These are phyloP conservation scores for Harmothoe impar DNA, from an alignment of 2,888 invertebrate genomes.

Conservation along the genomic window DNA sequence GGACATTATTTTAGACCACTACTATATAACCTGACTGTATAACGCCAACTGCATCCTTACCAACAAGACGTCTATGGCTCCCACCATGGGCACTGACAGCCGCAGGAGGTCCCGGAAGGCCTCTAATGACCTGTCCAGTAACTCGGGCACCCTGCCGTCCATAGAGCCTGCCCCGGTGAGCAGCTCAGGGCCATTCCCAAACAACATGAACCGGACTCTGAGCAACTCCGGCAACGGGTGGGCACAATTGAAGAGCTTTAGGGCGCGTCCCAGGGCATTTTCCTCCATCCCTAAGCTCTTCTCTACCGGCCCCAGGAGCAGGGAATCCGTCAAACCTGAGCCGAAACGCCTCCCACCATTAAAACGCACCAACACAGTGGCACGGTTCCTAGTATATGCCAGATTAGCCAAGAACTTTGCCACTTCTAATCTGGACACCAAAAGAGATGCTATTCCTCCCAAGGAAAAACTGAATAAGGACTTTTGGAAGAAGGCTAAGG, in stretches of 20 bases:
- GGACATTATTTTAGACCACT: too few species aligned
- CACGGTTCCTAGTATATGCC: neutral
- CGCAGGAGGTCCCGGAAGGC: neutral
- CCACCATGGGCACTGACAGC: neutral
- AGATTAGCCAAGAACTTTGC: constrained; percentile 31
- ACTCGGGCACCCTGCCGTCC: neutral
- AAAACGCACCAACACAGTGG: constrained; percentile 36
- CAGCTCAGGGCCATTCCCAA: neutral
- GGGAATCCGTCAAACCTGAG: neutral
- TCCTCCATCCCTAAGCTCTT: constrained; percentile 23
- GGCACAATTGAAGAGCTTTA: neutral
- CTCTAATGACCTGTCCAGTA: constrained; percentile 11
- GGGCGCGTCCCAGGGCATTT: neutral
- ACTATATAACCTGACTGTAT: too few species aligned
- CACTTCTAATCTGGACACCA: neutral
- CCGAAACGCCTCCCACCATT: constrained; percentile 13
- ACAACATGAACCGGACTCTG: neutral
- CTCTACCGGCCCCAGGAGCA: neutral
- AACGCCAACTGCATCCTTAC: too few species aligned
- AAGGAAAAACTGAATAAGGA: constrained; percentile 52
- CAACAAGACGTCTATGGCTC: neutral
- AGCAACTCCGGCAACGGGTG: neutral
- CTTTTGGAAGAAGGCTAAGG: constrained; percentile 37
- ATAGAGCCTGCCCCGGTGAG: neutral
- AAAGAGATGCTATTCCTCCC: constrained; percentile 24